Base-by-base conservation (phyloP, 2,113 vertebrate species). In the Xiphias gladius region DNA sequence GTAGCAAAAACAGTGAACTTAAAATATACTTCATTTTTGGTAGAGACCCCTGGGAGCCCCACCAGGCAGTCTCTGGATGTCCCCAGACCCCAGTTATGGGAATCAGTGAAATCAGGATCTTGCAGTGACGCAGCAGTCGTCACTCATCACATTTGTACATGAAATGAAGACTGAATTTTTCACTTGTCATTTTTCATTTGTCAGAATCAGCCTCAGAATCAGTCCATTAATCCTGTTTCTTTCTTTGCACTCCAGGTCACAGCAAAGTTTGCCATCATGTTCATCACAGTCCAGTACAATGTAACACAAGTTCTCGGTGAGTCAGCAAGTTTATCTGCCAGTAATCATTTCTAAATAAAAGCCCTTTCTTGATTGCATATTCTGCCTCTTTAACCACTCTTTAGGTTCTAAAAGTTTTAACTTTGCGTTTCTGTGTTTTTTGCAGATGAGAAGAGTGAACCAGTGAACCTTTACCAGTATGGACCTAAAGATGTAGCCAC, bases 211-310 rank as follows among this genome's bases (percentile, higher is more conserved):
- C 28, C 57, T 72, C 5, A 48, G 7, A 62, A 30, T 70, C 35
- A 12, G 3, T 7, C 32, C 32, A 28, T 43, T 68, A 43, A 75
- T 78, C n/a, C n/a, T 17, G 5, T 69, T 50, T 41, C 3, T 50
- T 71, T 83, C 52, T 77, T 86, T 80, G 46, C 77, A n/a, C 89
- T 93, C 20, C 86, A 96, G 96, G 94, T 91, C 70, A 94, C 96
- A 35, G 94, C 95, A 35, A 96, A 96, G 88, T 94, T 92, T 46
- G 88, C 94, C 74, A 93, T 95, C 84, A 96, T 96, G 94, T 97
- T 96, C 93, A 94, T 97, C 91, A 95, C 96, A 66, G 93, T 97
- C 80, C 96, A 96, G 91, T 95, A 96, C 90, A 97, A 96, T 74
- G 95, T 97, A n/a, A 97, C 96, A 35, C 95, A 95, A 85, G 94